Conservation (phyloP, 1,140 invertebrate species). For the Pseudomyrmex dendroicus region DNA sequence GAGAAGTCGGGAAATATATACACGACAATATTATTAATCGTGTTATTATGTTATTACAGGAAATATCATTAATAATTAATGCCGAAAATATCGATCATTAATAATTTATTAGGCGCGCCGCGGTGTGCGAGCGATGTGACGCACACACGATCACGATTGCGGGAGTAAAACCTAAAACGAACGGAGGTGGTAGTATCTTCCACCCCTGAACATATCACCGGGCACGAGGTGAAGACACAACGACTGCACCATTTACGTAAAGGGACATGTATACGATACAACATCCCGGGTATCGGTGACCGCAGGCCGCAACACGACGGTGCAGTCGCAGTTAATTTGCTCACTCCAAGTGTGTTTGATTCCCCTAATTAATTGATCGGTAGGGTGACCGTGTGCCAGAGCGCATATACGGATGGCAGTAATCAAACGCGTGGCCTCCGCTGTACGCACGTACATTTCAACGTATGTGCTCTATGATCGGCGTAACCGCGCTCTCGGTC, state of each 20-base stretch:
- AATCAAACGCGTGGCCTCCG: slow-evolving; percentile 79
- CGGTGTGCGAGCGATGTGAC: neutral
- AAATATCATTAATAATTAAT: slow-evolving; percentile 23
- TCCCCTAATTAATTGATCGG: slow-evolving; percentile 86
- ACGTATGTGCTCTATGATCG: slow-evolving; percentile 39
- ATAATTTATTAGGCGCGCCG: neutral
- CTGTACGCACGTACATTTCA: slow-evolving; percentile 63
- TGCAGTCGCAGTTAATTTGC: slow-evolving; percentile 85
- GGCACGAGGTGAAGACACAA: slow-evolving; percentile 29
- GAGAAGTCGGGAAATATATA: slow-evolving; percentile 27
- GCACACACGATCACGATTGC: neutral
- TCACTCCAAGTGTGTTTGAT: slow-evolving; percentile 85
- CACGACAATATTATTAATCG: slow-evolving; percentile 14
- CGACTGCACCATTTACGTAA: slow-evolving; percentile 45
- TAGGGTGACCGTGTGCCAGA: slow-evolving; percentile 77
- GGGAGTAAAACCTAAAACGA: too few relatives aligned
- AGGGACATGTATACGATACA: slow-evolving; percentile 26
- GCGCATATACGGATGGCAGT: slow-evolving; percentile 79
- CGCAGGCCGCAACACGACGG: slow-evolving; percentile 81
- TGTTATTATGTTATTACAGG: slow-evolving; percentile 13
- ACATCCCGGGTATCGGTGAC: slow-evolving; percentile 67
- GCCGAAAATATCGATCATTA: neutral
- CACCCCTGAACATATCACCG: neutral
- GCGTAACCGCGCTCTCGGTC: slow-evolving; percentile 19
- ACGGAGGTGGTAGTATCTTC: too few relatives aligned